These are phyloP conservation scores for Cabera pusaria DNA, from an alignment of 2,888 invertebrate genomes.

Conservation along the genomic window DNA sequence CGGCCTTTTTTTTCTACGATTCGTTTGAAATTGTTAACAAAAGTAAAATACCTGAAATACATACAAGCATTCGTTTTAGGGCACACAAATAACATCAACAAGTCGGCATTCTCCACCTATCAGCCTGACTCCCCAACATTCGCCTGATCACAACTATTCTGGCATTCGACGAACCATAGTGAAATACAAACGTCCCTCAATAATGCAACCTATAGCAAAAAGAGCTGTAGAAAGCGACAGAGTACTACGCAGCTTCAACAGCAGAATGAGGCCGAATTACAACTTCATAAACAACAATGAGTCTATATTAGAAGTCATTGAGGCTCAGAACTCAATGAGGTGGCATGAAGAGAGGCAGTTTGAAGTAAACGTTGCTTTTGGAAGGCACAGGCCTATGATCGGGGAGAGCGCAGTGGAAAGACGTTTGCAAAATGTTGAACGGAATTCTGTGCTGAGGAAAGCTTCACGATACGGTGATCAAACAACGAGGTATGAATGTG, in stretches of 20 bases:
- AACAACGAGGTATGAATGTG: not conserved
- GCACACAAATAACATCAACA: slow-evolving; percentile 50
- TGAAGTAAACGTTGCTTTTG: slow-evolving; percentile 9
- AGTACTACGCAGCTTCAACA: slow-evolving; percentile 55
- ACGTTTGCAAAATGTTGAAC: not conserved
- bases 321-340: slow-evolving; percentile 27
- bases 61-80: slow-evolving; percentile 39
- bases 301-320: slow-evolving; percentile 26
- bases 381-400: slow-evolving; percentile 5
- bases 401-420: slow-evolving; percentile 1
- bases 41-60: too few relatives aligned
- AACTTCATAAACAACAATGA: slow-evolving; percentile 31
- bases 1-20: too few relatives aligned
- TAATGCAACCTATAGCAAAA: slow-evolving; percentile 9
- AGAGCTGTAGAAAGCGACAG: slow-evolving; percentile 41
- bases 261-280: slow-evolving; percentile 34
- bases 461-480: not conserved
- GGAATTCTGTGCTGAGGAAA: too few relatives aligned
- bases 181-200: slow-evolving; percentile 21
- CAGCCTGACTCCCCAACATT: slow-evolving; percentile 46
- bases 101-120: slow-evolving; percentile 54
- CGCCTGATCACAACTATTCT: slow-evolving; percentile 35
- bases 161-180: slow-evolving; percentile 23
- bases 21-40: too few relatives aligned
- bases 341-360: slow-evolving; percentile 20